A percentile compares a stretch with the other conserved stretches of the same genome.
phyloP scores from a whole-genome alignment of 2,888 invertebrate genomes.

The Malacosoma neustria region DNA sequence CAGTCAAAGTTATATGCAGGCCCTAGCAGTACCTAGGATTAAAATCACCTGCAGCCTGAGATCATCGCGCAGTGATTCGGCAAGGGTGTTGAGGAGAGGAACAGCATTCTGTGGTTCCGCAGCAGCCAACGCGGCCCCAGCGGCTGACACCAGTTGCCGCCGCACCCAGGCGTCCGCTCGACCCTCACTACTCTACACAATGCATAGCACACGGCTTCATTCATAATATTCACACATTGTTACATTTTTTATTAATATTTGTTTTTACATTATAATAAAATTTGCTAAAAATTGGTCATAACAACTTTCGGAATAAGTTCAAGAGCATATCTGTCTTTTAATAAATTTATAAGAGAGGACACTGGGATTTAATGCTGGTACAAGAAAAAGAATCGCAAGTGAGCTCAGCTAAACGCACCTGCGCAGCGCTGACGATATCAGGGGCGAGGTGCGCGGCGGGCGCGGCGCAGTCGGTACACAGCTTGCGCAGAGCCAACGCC shows the following conservation, averaged over 20 bases:
- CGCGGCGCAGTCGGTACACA: slow-evolving; percentile 86
- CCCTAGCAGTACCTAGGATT: too few species aligned
- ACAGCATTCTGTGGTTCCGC: slow-evolving; percentile 44
- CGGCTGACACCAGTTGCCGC: slow-evolving; percentile 63
- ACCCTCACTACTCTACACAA: slow-evolving; percentile 25
- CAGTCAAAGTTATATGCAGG: too few species aligned
- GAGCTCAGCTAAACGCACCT: too few species aligned
- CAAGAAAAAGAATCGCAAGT: too few species aligned
- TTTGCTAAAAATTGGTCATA: too few species aligned
- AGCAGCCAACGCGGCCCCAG: slow-evolving; percentile 59
- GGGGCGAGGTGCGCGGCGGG: slow-evolving; percentile 85
- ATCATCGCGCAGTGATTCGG: slow-evolving; percentile 31
- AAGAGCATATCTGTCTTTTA: too few species aligned
- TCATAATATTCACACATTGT: too few species aligned
- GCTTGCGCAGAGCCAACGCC: slow-evolving; percentile 88
- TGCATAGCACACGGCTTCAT: slow-evolving; percentile 1
- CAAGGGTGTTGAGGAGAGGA: slow-evolving; percentile 38
- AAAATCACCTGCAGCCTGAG: slow-evolving; percentile 25
- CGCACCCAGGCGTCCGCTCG: slow-evolving; percentile 61
- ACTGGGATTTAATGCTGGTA: too few species aligned
- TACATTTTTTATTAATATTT: too few species aligned
- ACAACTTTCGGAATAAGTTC: too few species aligned
- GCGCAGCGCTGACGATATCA: slow-evolving; percentile 82
- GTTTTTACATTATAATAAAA: too few species aligned
- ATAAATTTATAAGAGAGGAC: too few species aligned